Base-by-base conservation (phyloP, 2,113 vertebrate species). In the Toxotes jaculatrix region DNA sequence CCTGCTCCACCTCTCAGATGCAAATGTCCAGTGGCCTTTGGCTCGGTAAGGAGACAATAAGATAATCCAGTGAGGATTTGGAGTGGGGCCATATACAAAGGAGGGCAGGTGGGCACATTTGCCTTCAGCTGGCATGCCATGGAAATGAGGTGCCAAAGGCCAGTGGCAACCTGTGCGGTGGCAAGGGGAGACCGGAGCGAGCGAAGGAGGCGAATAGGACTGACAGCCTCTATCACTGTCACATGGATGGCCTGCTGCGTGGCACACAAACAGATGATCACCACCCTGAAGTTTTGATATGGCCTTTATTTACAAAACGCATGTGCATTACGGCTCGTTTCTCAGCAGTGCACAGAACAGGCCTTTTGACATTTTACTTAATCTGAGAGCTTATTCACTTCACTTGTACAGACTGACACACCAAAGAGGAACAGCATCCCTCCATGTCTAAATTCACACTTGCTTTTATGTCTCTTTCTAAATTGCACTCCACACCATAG, bases 31-130 rank as follows among this genome's bases (percentile, higher is more conserved):
- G 49, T 79, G 87, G 85, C 87, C 78, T 86, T 76, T 82, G 56
- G 66, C 82, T 74, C 16, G 16, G 69, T 17, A 23, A 70, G 62
- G 42, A 89, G 60, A 87, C 77, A 89, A 89, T 87, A 80, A 87
- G 65, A 80, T 74, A 80, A 88, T 85, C 77, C 55, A 13, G 67
- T 19, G 80, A 87, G 77, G 71, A 77, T 88, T 85, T 87, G 66
- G 76, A 90, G 86, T 17, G 3, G 47, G 62, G 80, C 45, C 40
- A 31, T 77, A 77, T 23, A 85, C 83, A 90, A 88, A 88, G 38
- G 42, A 72, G 40, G 74, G 76, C 88, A 91, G 87, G 86, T 90
- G 87, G 82, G 87, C 75, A 69, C 60, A 77, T 86, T 90, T 79
- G 81, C 77, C 85, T 88, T 86, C 77, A 76, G 89, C 71, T 83